Evolutionary conservation across 37 sponge, comb jelly and placozoan genomes (phyloP).

Genomic region (Aphrocallistes beatrix): DNA sequence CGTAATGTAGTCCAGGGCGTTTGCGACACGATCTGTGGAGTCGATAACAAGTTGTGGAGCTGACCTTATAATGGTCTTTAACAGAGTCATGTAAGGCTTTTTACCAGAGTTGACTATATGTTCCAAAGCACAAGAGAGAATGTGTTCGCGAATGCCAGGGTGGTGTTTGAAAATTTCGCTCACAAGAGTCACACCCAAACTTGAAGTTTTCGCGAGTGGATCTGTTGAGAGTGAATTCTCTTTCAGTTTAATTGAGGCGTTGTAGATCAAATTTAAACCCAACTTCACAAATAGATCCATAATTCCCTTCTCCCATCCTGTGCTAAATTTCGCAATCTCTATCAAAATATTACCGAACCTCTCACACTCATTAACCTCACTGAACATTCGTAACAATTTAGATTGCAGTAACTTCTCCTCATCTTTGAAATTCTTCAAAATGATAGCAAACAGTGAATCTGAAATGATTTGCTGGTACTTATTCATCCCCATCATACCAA

Average conservation of each 20-base stretch:
- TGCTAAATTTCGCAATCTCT: neutral
- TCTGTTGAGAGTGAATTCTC: neutral
- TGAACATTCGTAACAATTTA: neutral
- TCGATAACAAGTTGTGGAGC: neutral
- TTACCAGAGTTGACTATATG: conserved; percentile 5
- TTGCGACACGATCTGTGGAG: neutral
- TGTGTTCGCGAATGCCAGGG: neutral
- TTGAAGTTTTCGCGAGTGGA: conserved; percentile 4
- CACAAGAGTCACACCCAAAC: neutral
- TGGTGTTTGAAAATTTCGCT: conserved; percentile 1
- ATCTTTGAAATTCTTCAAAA: neutral
- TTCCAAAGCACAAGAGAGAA: neutral
- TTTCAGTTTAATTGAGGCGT: neutral
- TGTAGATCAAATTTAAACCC: neutral
- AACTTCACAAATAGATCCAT: neutral
- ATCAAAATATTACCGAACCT: neutral
- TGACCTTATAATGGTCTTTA: neutral
- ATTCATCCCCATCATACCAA: neutral
- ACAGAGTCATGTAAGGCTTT: neutral
- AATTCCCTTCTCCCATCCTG: neutral
- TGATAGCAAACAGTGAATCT: neutral
- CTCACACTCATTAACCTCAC: neutral
- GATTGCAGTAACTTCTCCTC: neutral
- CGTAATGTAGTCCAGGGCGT: neutral
- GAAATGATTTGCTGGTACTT: neutral